These are phyloP conservation scores for Leptinotarsa juncta DNA, from an alignment of 2,888 invertebrate species.

Conservation along the genomic window DNA sequence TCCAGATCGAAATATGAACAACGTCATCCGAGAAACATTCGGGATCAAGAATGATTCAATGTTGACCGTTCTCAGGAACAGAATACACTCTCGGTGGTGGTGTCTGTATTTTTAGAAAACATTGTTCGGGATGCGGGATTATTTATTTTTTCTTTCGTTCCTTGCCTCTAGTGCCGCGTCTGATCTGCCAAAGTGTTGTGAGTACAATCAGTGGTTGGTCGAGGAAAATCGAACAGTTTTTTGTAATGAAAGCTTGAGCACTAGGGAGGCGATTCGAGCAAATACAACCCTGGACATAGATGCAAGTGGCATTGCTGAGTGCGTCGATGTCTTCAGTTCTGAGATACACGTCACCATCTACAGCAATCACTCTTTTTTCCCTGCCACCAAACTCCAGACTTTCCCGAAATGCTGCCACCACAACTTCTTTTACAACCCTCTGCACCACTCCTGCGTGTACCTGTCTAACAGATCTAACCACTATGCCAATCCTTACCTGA, in stretches of 20 bases:
- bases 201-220: background rate
- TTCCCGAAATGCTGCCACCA: slow-evolving; percentile 55
- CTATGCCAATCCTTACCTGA: slow-evolving; percentile 37
- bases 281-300: background rate
- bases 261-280: slow-evolving; percentile 3
- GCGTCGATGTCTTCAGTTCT: slow-evolving; percentile 34
- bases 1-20: slow-evolving; percentile 26
- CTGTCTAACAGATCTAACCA: slow-evolving; percentile 11
- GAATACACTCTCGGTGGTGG: background rate
- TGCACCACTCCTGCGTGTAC: slow-evolving; percentile 46
- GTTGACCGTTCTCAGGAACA: background rate
- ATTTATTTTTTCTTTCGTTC: background rate
- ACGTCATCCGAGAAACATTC: slow-evolving; percentile 21
- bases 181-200: slow-evolving; percentile 4
- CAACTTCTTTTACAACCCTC: slow-evolving; percentile 46
- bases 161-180: background rate
- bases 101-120: slow-evolving; percentile 26
- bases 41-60: slow-evolving; percentile 18
- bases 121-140: background rate
- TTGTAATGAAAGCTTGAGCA: slow-evolving; percentile 11
- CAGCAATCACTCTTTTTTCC: slow-evolving; percentile 1
- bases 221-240: slow-evolving; percentile 11
- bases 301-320: slow-evolving; percentile 5
- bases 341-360: slow-evolving; percentile 26
- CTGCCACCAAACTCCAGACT: background rate